phyloP scores from a whole-genome alignment of 2,797 vertebrate genomes.

The Lateolabrax maculatus region DNA sequence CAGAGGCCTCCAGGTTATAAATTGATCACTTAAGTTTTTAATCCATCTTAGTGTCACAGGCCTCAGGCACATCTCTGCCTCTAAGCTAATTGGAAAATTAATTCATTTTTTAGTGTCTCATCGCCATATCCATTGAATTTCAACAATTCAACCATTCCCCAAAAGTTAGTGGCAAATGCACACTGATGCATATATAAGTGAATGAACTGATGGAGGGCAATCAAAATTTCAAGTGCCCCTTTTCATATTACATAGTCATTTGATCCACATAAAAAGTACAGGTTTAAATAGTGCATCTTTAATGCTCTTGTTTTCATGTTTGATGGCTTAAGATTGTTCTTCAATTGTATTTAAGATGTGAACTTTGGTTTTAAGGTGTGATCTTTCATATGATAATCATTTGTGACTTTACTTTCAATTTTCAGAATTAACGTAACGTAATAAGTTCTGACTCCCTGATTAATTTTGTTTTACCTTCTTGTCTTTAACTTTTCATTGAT shows the following conservation, averaged over 20 bases:
- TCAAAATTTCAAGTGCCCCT: neutral
- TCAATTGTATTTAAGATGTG: neutral
- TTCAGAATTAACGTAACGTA: too few relatives aligned
- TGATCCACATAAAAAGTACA: neutral
- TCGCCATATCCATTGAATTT: neutral
- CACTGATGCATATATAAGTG: neutral
- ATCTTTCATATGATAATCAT: too few relatives aligned
- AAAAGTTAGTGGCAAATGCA: neutral
- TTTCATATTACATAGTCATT: neutral
- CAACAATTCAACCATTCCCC: neutral
- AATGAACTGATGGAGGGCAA: neutral
- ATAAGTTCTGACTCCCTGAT: neutral
- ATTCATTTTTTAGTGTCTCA: slow-evolving; percentile 1
- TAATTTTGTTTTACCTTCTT: neutral
- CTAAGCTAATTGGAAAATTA: slow-evolving; percentile 9
- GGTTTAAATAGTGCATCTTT: too few relatives aligned
- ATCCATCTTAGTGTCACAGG: slow-evolving; percentile 14
- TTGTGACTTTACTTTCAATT: too few relatives aligned
- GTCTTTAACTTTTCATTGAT: neutral
- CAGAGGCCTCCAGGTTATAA: slow-evolving; percentile 3
- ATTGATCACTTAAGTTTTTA: neutral
- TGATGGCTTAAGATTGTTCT: neutral
- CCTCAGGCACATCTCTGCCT: slow-evolving; percentile 14
- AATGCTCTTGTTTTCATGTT: neutral
- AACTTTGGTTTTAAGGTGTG: neutral